Evolutionary conservation across 2,113 vertebrate species (phyloP).

Genomic region (Microtus ochrogaster): DNA sequence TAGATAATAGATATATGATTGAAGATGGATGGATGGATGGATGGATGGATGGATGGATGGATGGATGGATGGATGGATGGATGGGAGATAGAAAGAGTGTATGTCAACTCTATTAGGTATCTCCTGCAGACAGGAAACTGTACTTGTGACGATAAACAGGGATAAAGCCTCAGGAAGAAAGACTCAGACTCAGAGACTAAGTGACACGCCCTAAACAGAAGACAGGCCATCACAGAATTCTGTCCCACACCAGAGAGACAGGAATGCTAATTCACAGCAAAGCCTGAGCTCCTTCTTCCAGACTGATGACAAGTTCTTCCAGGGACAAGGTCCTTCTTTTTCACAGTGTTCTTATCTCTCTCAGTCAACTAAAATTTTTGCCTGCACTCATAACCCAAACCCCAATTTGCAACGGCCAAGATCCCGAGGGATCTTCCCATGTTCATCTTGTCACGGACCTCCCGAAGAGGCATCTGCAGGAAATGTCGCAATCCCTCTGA

Average conservation of each 20-base stretch:
- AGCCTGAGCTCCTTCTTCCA: background rate
- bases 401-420: background rate
- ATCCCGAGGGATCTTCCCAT: background rate
- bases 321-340: background rate
- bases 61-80: background rate
- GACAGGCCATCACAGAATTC: background rate
- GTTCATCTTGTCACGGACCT: background rate
- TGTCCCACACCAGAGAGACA: background rate
- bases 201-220: background rate
- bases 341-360: background rate
- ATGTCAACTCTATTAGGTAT: background rate
- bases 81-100: background rate
- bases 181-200: background rate
- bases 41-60: background rate
- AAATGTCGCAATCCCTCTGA: slow-evolving; percentile 11
- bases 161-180: background rate
- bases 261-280: background rate
- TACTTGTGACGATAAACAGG: background rate
- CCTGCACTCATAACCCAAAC: background rate
- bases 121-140: background rate
- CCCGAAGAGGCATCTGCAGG: background rate
- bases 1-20: background rate
- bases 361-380: background rate
- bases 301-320: background rate
- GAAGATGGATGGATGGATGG: background rate